Evolutionary conservation across 1,140 invertebrate genomes (phyloP).

Genomic region (Dendrolimus punctatus): DNA sequence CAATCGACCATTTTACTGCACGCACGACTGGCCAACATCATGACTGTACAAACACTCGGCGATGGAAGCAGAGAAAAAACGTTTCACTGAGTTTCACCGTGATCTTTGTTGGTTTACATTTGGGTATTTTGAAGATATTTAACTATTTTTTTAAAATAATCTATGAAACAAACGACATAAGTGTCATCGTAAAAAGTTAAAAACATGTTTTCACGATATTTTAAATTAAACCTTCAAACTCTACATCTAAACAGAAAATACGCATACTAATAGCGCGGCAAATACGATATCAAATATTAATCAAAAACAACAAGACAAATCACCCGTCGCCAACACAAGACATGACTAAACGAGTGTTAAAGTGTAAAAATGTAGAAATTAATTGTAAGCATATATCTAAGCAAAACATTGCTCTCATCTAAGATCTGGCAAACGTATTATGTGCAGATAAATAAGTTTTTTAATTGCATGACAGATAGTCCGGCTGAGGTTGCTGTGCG

Average conservation of each 20-base stretch:
- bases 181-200: too few relatives aligned
- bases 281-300: too few relatives aligned
- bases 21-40: constrained; percentile 51
- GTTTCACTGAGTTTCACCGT: constrained; percentile 1
- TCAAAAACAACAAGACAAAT: constrained; percentile 22
- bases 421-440: constrained; percentile 5
- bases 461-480: constrained; percentile 33
- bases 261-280: too few relatives aligned
- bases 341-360: constrained; percentile 20
- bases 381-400: constrained; percentile 7
- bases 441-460: constrained; percentile 29
- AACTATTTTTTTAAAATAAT: too few relatives aligned
- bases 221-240: too few relatives aligned
- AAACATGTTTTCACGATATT: too few relatives aligned
- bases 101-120: constrained; percentile 16
- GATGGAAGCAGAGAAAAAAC: constrained; percentile 28
- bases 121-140: not conserved
- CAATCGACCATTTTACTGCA: constrained; percentile 49
- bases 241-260: too few relatives aligned
- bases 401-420: constrained; percentile 4
- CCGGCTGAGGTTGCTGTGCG: constrained; percentile 20
- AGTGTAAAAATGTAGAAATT: constrained; percentile 31
- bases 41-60: constrained; percentile 37
- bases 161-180: too few relatives aligned
- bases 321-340: constrained; percentile 18